phyloP scores from a whole-genome alignment of 1,140 invertebrate species.

The Rhopalosiphum maidis region DNA sequence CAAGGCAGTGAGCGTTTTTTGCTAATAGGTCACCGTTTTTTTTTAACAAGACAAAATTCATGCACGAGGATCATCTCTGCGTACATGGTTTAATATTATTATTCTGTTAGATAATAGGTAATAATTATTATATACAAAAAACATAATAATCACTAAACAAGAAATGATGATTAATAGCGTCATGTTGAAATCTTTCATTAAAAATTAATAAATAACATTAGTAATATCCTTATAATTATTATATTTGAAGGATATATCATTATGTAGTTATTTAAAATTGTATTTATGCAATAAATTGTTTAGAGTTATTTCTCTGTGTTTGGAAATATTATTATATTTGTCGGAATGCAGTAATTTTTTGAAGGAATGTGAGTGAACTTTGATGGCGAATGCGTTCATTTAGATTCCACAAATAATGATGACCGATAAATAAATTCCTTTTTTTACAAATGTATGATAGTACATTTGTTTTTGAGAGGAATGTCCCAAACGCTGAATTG shows the following conservation, averaged over 20 bases:
- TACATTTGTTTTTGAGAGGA: not conserved
- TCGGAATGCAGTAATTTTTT: not conserved
- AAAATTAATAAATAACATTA: not conserved
- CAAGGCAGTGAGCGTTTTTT: not conserved
- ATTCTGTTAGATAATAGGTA: not conserved
- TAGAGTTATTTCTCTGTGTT: not conserved
- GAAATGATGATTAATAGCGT: not conserved
- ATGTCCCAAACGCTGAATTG: not conserved
- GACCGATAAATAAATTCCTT: slow-evolving; percentile 2
- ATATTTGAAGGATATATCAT: not conserved
- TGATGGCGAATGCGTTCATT: not conserved
- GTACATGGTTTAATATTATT: not conserved
- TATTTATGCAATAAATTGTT: slow-evolving; percentile 5
- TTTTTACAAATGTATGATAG: not conserved
- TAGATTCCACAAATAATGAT: not conserved
- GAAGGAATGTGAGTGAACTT: not conserved
- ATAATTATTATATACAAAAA: not conserved
- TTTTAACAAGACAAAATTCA: not conserved
- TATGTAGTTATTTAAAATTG: not conserved
- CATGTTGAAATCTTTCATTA: not conserved
- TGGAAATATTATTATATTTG: not conserved
- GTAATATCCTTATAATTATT: not conserved
- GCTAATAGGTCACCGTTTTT: not conserved
- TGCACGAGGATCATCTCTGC: not conserved
- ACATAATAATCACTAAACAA: not conserved